phyloP scores from a whole-genome alignment of 2,797 vertebrate species.

The Pterois miles region DNA sequence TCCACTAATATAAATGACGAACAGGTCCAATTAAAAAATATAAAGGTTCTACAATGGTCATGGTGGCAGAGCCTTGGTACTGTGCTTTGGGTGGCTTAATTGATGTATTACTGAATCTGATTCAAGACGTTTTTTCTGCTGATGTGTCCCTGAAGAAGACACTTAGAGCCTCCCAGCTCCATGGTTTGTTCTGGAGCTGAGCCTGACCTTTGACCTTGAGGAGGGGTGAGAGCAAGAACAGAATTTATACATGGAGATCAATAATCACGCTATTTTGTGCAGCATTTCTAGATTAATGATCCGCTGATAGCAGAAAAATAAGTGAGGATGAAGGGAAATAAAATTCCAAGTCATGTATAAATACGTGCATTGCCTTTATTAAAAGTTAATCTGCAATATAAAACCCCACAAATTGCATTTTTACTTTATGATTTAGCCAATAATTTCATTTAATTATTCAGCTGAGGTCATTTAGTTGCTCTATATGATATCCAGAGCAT shows the following conservation, averaged over 20 bases:
- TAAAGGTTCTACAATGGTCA: neutral
- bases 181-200: neutral
- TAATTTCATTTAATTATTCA: neutral
- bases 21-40: neutral
- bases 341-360: neutral
- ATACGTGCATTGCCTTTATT: neutral
- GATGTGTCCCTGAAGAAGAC: neutral
- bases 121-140: neutral
- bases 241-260: slow-evolving; percentile 7
- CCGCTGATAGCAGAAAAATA: neutral
- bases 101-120: neutral
- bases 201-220: slow-evolving; percentile 1
- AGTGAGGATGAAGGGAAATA: neutral
- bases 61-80: neutral
- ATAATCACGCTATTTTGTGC: slow-evolving; percentile 10
- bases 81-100: neutral
- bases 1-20: neutral
- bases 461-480: neutral
- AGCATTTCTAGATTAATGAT: neutral
- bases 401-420: neutral
- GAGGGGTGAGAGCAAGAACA: neutral
- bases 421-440: neutral
- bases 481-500: too few relatives aligned
- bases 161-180: neutral
- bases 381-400: neutral